phyloP scores from a whole-genome alignment of 1,140 invertebrate species.

The Lasioglossum albipes region DNA sequence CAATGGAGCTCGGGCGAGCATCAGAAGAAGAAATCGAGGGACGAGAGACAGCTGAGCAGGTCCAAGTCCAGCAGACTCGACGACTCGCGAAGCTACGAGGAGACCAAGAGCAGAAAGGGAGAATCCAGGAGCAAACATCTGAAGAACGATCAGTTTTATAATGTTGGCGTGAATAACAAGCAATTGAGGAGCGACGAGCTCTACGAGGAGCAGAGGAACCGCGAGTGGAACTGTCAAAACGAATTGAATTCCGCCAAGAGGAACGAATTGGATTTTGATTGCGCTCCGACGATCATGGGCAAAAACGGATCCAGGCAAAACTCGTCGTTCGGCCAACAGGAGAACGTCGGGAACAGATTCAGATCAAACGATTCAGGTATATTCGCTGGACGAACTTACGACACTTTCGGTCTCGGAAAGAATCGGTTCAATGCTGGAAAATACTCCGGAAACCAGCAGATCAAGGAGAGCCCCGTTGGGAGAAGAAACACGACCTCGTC shows the following conservation, averaged over 20 bases:
- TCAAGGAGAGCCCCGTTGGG: slow-evolving; percentile 61
- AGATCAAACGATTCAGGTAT: slow-evolving; percentile 67
- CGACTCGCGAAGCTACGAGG: slow-evolving; percentile 28
- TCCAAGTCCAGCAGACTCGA: slow-evolving; percentile 36
- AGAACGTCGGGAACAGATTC: slow-evolving; percentile 55
- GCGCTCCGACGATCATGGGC: slow-evolving; percentile 27
- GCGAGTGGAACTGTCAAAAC: slow-evolving; percentile 60
- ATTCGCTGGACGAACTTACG: slow-evolving; percentile 71
- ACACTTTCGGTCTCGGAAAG: slow-evolving; percentile 75
- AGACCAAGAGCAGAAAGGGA: slow-evolving; percentile 20
- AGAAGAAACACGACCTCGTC: slow-evolving; percentile 65
- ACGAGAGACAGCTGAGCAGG: slow-evolving; percentile 45
- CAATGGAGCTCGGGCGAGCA: slow-evolving; percentile 69
- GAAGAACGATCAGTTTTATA: slow-evolving; percentile 59
- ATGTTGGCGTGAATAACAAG: slow-evolving; percentile 51
- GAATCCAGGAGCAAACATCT: slow-evolving; percentile 29
- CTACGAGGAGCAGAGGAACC: slow-evolving; percentile 65
- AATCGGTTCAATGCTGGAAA: slow-evolving; percentile 77
- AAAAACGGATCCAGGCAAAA: slow-evolving; percentile 44
- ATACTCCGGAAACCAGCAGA: slow-evolving; percentile 72
- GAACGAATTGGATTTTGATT: slow-evolving; percentile 37
- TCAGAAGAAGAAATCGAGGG: slow-evolving; percentile 51
- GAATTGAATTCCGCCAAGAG: slow-evolving; percentile 55
- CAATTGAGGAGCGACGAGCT: slow-evolving; percentile 70
- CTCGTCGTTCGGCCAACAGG: slow-evolving; percentile 60